These are phyloP conservation scores for Laupala kohalensis DNA, from an alignment of 1,140 invertebrate genomes.

Conservation along the genomic window DNA sequence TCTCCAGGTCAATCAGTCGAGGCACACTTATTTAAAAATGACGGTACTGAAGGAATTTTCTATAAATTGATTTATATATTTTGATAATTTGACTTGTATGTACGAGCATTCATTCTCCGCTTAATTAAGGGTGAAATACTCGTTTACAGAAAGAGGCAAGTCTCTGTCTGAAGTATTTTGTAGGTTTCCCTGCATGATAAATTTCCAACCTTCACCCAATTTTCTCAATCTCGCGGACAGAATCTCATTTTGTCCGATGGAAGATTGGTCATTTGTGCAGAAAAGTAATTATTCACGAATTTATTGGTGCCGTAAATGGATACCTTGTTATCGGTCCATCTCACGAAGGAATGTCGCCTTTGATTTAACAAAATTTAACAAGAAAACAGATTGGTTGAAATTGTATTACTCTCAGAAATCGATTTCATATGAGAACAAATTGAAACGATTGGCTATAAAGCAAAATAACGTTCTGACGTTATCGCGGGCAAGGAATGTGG, in stretches of 20 bases:
- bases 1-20: too few species aligned
- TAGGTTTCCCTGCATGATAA: too few species aligned
- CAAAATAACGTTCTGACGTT: background rate
- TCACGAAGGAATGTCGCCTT: background rate
- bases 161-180: too few species aligned
- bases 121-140: too few species aligned
- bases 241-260: background rate
- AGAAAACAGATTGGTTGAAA: background rate
- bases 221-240: background rate
- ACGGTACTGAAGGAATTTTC: too few species aligned
- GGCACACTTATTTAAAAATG: too few species aligned
- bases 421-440: background rate
- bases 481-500: background rate
- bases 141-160: too few species aligned
- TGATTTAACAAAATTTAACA: background rate
- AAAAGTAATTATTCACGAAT: background rate
- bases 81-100: too few species aligned
- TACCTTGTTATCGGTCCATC: background rate
- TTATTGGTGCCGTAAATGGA: background rate
- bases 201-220: background rate
- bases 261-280: background rate
- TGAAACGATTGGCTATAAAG: background rate
- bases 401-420: background rate
- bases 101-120: too few species aligned
- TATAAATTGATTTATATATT: too few species aligned